Conservation (phyloP, 1,140 invertebrate genomes). For the Spodoptera litura region DNA sequence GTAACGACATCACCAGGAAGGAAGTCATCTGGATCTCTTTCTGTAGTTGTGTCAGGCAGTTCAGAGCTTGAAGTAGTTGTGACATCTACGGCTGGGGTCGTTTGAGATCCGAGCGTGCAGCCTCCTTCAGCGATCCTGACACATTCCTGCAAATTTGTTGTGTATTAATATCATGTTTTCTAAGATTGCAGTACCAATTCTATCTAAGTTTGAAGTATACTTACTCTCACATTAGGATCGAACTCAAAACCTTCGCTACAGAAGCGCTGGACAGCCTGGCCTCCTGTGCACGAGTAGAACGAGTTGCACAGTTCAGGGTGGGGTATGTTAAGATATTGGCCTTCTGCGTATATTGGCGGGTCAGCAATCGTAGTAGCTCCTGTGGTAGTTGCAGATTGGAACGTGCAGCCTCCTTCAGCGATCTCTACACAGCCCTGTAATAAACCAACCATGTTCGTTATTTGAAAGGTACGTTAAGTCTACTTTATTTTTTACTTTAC, state of each 20-base stretch:
- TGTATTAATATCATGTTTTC: background rate
- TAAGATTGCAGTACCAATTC: no score
- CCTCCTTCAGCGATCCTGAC: slow-evolving; percentile 39
- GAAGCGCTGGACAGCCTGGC: slow-evolving; percentile 52
- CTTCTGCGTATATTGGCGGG: background rate
- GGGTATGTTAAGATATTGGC: slow-evolving; percentile 47
- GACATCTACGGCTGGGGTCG: background rate
- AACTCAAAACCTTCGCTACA: slow-evolving; percentile 63
- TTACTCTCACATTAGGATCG: slow-evolving; percentile 50
- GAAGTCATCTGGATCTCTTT: no score
- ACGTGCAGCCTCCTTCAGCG: slow-evolving; percentile 52
- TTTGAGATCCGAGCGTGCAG: background rate
- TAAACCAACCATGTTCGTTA: background rate
- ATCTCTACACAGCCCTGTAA: slow-evolving; percentile 51
- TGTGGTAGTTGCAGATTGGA: background rate
- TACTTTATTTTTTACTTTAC: no score
- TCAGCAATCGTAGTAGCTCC: background rate
- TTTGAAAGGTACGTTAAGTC: no score
- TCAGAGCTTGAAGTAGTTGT: background rate
- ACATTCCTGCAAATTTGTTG: slow-evolving; percentile 45
- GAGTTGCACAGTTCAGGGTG: slow-evolving; percentile 63
- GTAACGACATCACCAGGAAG: no score
- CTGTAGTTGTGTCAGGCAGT: no score
- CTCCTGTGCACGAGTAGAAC: slow-evolving; percentile 62
- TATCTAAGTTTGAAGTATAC: background rate